Conservation (phyloP, 1,140 invertebrate genomes). For the Lasaia peninsularis region DNA sequence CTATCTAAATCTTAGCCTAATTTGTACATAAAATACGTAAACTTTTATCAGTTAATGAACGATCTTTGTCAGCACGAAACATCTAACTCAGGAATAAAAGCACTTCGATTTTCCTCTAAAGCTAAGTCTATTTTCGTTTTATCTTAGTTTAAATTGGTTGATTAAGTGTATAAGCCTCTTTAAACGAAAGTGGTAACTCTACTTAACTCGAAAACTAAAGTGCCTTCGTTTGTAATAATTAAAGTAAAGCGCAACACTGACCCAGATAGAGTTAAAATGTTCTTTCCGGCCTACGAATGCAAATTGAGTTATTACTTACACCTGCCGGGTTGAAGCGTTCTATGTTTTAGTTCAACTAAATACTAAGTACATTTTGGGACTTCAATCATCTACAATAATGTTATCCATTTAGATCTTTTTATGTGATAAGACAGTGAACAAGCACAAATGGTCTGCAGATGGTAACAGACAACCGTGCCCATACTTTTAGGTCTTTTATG, state of each 20-base stretch:
- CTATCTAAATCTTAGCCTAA: no score
- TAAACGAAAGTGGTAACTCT: slow-evolving; percentile 11
- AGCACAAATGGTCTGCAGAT: no score
- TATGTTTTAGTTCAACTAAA: slow-evolving; percentile 2
- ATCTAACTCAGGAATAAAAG: no score
- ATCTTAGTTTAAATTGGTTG: slow-evolving; percentile 8
- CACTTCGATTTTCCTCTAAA: background rate
- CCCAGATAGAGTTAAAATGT: slow-evolving; percentile 11
- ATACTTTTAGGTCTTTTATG: no score
- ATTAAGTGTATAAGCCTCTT: slow-evolving; percentile 12
- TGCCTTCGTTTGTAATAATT: slow-evolving; percentile 4
- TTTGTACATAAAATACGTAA: no score
- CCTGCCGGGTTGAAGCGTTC: background rate
- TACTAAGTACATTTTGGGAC: no score
- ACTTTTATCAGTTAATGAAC: no score
- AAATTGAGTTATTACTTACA: slow-evolving; percentile 11
- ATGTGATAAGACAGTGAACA: no score
- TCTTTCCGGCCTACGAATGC: slow-evolving; percentile 7
- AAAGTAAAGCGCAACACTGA: slow-evolving; percentile 9
- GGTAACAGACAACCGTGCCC: no score
- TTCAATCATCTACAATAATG: no score
- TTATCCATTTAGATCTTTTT: no score
- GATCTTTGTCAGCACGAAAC: no score
- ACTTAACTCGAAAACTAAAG: slow-evolving; percentile 11
- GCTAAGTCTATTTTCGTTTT: slow-evolving; percentile 11